Evolutionary conservation across 2,113 vertebrate genomes (phyloP), one percentile per base, ranked within the genome.

Genomic region (Phyllostomus discolor): DNA sequence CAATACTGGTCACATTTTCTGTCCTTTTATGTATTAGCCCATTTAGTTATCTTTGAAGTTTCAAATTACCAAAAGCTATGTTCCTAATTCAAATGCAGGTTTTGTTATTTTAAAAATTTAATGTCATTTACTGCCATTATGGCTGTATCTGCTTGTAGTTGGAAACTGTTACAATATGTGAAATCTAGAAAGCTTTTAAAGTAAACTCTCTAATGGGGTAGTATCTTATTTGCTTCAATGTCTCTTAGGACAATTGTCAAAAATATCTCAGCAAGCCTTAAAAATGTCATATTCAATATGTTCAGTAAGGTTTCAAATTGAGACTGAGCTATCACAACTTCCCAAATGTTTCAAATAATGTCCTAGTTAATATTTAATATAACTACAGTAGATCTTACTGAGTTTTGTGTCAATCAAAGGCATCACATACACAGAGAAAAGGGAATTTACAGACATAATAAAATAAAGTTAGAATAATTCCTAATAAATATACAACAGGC

Each of bases 31-130:
- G 33, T 91, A 35, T 50, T 81, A 70, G 15, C 38, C 35, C 95
- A 92, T 86, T 69, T 70, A 81, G 33, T 85, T 94, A 85, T 54
- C 12, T 41, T 78, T 92, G 14, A 97, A 91, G 54, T 41, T 96
- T 64, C 38, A 95, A 95, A 89, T 86, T 83, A 90, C 19, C 35
- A 38, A 95, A 95, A 97, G 46, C 79, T 84, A 94, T 80, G 75
- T 78, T 95, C 28, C 46, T 97, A 80, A 95, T 97, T 90, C 89
- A 98, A 97, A 95, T 90, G n/a, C 70, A 84, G 46, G 64, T 28
- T 96, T 96, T 95, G n/a, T 73, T 95, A 43, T 62, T 83, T 1
- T 73, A 95, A 96, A 93, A 97, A 79, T 17, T n/a, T 24, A 67
- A 85, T 94, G 70, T 33, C 43, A 81, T 59, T n/a, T 95, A 93